Conservation (phyloP, 2,113 vertebrate genomes). For the Podarcis cretensis region DNA sequence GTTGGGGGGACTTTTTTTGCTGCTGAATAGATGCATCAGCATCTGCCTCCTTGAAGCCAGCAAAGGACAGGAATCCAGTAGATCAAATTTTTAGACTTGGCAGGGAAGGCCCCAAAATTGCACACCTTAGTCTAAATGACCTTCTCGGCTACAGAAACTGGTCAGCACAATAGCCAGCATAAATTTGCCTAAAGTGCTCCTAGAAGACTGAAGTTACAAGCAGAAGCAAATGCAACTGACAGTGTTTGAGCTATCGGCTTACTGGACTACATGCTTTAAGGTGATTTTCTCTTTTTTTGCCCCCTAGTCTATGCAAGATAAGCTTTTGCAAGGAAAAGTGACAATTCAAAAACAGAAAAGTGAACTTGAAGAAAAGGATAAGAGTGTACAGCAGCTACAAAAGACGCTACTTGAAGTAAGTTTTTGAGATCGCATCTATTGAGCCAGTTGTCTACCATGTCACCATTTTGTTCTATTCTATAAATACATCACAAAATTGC, state of each 20-base stretch:
- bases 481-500: not conserved
- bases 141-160: not conserved
- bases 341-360: slow-evolving; percentile 75
- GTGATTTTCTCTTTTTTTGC: not conserved
- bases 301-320: slow-evolving; percentile 81
- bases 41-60: not conserved
- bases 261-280: not conserved
- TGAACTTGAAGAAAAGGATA: slow-evolving; percentile 81
- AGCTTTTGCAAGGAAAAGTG: slow-evolving; percentile 78
- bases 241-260: not conserved
- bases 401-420: slow-evolving; percentile 82
- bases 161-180: not conserved
- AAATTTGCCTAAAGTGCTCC: not conserved
- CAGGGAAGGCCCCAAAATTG: not conserved
- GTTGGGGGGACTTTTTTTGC: not conserved
- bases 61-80: not conserved
- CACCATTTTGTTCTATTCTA: not conserved
- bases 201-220: not conserved
- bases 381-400: slow-evolving; percentile 71
- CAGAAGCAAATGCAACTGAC: not conserved
- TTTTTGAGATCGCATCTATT: slow-evolving; percentile 18
- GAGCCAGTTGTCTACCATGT: not conserved
- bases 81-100: too few relatives aligned
- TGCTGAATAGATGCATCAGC: not conserved
- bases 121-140: not conserved